Evolutionary conservation across 2,888 invertebrate genomes (phyloP).

Genomic region (Cerastis leucographa): DNA sequence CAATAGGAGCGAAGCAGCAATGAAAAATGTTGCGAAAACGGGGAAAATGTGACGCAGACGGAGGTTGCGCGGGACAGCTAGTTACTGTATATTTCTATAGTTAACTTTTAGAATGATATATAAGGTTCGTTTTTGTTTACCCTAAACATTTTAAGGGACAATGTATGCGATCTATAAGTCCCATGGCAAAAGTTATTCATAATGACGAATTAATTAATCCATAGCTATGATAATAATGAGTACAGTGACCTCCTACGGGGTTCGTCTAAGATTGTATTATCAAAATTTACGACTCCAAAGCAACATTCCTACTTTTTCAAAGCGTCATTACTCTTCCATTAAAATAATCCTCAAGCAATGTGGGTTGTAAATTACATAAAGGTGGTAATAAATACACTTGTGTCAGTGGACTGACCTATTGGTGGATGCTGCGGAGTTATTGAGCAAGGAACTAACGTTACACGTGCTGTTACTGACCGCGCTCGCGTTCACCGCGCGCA

Average conservation of each 20-base stretch:
- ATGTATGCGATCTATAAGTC: neutral
- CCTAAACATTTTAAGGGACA: neutral
- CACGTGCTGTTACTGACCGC: slow-evolving; percentile 85
- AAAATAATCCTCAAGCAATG: slow-evolving; percentile 45
- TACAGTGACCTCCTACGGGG: neutral
- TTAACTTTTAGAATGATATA: neutral
- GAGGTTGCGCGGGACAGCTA: too few species aligned
- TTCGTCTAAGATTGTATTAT: neutral
- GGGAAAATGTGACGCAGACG: too few species aligned
- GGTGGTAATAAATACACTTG: slow-evolving; percentile 69
- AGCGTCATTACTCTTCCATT: slow-evolving; percentile 14
- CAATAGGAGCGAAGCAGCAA: too few species aligned
- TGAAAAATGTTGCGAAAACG: too few species aligned
- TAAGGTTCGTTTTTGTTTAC: neutral
- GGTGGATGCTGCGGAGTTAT: slow-evolving; percentile 88
- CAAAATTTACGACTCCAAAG: slow-evolving; percentile 1
- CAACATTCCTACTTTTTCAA: neutral
- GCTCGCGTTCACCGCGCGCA: slow-evolving; percentile 92
- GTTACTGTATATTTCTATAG: neutral
- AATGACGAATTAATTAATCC: neutral
- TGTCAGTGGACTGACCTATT: slow-evolving; percentile 87
- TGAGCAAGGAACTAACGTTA: slow-evolving; percentile 91
- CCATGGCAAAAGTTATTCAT: neutral
- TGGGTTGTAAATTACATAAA: slow-evolving; percentile 56
- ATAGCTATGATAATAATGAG: neutral